Conservation (phyloP, 2,797 vertebrate species). For the Cetoscarus ocellatus region DNA sequence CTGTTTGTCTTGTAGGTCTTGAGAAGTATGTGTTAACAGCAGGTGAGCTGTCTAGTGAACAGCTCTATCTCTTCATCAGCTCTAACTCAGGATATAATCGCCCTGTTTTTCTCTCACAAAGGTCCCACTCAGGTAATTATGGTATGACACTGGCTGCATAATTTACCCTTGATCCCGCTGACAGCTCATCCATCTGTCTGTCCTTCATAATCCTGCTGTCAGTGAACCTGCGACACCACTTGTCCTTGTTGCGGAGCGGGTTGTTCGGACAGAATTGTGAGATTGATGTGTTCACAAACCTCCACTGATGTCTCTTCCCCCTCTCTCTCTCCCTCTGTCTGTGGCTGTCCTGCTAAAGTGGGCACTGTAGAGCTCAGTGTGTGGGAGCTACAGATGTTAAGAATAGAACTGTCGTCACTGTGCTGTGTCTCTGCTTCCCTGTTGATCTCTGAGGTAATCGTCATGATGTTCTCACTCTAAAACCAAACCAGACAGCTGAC, state of each 20-base stretch:
- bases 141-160: slow-evolving; percentile 22
- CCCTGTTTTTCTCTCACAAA: slow-evolving; percentile 4
- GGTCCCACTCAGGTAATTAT: slow-evolving; percentile 37
- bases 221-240: slow-evolving; percentile 48
- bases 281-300: slow-evolving; percentile 68
- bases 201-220: slow-evolving; percentile 55
- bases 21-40: slow-evolving; percentile 18
- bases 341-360: slow-evolving; percentile 15
- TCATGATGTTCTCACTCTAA: slow-evolving; percentile 52
- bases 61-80: slow-evolving; percentile 16
- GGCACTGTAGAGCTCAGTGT: slow-evolving; percentile 29
- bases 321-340: not conserved
- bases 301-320: slow-evolving; percentile 39
- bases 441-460: slow-evolving; percentile 47
- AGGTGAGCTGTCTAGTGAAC: slow-evolving; percentile 28
- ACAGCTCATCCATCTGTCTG: slow-evolving; percentile 57
- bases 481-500: slow-evolving; percentile 59
- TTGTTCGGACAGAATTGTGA: slow-evolving; percentile 47
- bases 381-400: slow-evolving; percentile 35
- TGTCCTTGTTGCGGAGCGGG: slow-evolving; percentile 58
- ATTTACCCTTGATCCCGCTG: slow-evolving; percentile 45
- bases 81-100: slow-evolving; percentile 1
- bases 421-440: slow-evolving; percentile 33
- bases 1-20: slow-evolving; percentile 23
- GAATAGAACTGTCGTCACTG: slow-evolving; percentile 37